Conservation (phyloP, 2,888 invertebrate genomes). For the Drosophila yooni region DNA sequence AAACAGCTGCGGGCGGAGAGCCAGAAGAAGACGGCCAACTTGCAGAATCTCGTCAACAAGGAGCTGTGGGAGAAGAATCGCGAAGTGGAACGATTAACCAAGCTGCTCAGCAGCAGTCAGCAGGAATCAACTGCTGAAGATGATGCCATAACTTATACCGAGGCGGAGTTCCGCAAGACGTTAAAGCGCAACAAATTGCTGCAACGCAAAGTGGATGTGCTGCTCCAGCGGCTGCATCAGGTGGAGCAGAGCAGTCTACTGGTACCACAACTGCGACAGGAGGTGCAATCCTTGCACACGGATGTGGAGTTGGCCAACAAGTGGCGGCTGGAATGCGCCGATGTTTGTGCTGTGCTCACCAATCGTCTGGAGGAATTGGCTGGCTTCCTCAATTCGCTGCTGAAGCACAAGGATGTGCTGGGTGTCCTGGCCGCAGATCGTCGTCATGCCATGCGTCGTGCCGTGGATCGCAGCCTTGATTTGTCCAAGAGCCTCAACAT, state of each 20-base stretch:
- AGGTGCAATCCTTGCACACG: constrained; percentile 72
- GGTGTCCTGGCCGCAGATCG: constrained; percentile 86
- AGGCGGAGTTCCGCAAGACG: constrained; percentile 78
- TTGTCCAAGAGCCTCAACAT: constrained; percentile 86
- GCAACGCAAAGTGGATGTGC: constrained; percentile 82
- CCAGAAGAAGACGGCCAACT: constrained; percentile 83
- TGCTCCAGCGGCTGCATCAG: constrained; percentile 75
- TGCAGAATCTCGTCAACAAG: constrained; percentile 86
- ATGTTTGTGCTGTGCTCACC: constrained; percentile 85
- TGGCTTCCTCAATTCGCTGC: constrained; percentile 87
- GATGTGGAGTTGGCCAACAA: constrained; percentile 81
- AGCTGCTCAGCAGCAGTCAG: constrained; percentile 71
- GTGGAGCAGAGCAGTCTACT: constrained; percentile 67
- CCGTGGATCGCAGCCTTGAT: constrained; percentile 86
- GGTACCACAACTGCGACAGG: constrained; percentile 70
- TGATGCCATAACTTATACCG: constrained; percentile 70
- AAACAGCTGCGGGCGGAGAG: constrained; percentile 85
- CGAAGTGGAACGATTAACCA: constrained; percentile 86
- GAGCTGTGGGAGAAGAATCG: constrained; percentile 87
- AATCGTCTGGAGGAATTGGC: constrained; percentile 87
- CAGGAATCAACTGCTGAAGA: constrained; percentile 44
- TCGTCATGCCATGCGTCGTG: constrained; percentile 86
- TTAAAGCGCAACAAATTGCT: constrained; percentile 82
- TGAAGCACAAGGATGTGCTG: constrained; percentile 86
- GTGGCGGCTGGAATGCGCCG: constrained; percentile 83